Evolutionary conservation across 2,113 vertebrate genomes (phyloP), one percentile per base, ranked within the genome.

Genomic region (Calidris pygmaea): DNA sequence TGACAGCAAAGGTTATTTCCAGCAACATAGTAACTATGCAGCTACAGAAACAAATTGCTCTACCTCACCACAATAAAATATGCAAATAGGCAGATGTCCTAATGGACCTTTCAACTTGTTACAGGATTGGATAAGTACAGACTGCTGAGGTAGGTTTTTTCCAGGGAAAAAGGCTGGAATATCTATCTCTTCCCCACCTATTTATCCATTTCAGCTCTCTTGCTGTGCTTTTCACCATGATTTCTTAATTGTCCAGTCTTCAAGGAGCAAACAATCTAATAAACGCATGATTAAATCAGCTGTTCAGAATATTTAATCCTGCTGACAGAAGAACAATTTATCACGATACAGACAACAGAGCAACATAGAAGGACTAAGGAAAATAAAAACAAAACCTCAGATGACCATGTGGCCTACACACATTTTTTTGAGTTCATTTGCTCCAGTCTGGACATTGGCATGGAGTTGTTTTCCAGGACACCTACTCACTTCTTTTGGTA

Each of bases 341-440:
- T n/a, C 55, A 77, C 14, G 19, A 85, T 19, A 55, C 14, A 48
- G 50, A 93, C 53, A 87, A 88, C 62, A 71, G 66, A 66, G 37
- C 48, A 68, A 78, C 29, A 79, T 1, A 53, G 37, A 66, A 83
- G 19, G 32, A 72, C 32, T 48, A 60, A 55, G 26, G 79, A 91
- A 76, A 86, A 94, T 13, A 71, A 82, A 93, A 89, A 23, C 81
- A 90, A 90, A 89, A 34, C 55, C 87, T 87, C 72, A 95, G 71
- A 94, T 95, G 85, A 89, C 82, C 63, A 18, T 71, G 32, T 91
- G 80, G 88, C 95, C 95, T 94, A 92, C 89, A 83, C 87, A 90
- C 93, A 95, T 96, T 96, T 97, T 96, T 96, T 29, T 32, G 76
- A 97, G 95, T 93, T 94, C 66, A 92, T n/a, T 92, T 56, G 55